Percentiles rank a stretch among this genome's conserved stretches.
These are phyloP conservation scores for Hirtodrosophila cameraria DNA, from an alignment of 2,888 invertebrate genomes.

Conservation along the genomic window DNA sequence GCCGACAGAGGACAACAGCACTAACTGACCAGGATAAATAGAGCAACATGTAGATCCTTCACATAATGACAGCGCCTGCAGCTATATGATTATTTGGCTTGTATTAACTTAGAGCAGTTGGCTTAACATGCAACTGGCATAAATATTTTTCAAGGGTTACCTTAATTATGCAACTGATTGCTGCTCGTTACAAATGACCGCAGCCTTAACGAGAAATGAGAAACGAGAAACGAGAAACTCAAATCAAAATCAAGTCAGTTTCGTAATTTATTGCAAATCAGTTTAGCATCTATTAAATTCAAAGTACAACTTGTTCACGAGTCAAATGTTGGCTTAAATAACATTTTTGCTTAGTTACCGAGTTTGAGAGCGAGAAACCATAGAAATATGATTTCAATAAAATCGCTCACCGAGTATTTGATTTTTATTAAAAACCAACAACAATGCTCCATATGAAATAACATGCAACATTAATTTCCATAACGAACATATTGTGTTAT, in stretches of 20 bases:
- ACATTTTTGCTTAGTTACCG: too few species aligned
- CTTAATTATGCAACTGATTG: conserved; percentile 24
- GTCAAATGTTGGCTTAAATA: not conserved
- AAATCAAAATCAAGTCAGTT: not conserved
- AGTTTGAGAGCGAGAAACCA: not conserved
- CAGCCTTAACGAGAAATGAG: not conserved
- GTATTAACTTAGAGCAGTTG: conserved; percentile 34
- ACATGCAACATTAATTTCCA: conserved; percentile 24
- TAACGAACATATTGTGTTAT: conserved; percentile 20
- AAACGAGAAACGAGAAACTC: not conserved
- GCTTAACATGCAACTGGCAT: not conserved
- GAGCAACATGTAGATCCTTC: conserved; percentile 2
- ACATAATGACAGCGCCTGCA: conserved; percentile 18
- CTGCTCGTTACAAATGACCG: conserved; percentile 10
- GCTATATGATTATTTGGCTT: conserved; percentile 45
- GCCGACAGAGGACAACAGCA: conserved; percentile 40
- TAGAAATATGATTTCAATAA: not conserved
- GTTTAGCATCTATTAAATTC: conserved; percentile 3
- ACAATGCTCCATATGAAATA: not conserved
- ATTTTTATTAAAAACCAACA: not conserved
- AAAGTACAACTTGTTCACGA: not conserved
- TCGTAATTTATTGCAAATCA: not conserved
- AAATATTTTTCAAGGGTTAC: conserved; percentile 10
- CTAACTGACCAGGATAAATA: conserved; percentile 41
- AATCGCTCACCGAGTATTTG: not conserved